Conservation (phyloP, 2,113 vertebrate species). For the Empidonax traillii region DNA sequence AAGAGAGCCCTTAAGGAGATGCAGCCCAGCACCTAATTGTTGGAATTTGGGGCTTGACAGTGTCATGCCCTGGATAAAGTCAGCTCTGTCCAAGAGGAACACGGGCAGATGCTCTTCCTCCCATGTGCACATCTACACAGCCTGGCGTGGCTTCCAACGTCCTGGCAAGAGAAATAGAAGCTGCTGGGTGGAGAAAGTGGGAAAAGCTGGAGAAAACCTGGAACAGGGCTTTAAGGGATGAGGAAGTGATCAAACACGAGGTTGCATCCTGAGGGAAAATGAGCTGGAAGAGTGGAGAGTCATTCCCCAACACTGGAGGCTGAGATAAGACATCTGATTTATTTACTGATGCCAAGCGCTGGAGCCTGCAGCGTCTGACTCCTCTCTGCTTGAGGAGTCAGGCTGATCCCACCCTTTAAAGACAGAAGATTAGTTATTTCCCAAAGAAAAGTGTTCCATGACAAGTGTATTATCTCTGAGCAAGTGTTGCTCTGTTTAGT, state of each 20-base stretch:
- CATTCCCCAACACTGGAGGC: background rate
- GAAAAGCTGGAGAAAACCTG: background rate
- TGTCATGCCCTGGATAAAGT: background rate
- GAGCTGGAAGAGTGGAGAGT: background rate
- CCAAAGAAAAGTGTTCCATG: background rate
- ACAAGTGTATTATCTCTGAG: background rate
- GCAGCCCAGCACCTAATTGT: background rate
- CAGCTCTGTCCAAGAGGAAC: background rate
- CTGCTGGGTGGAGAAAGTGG: background rate
- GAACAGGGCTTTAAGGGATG: background rate
- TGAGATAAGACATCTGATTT: background rate
- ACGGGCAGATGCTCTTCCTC: background rate
- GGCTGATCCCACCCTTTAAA: background rate
- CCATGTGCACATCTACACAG: fast-evolving
- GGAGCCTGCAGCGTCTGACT: background rate
- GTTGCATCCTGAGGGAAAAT: fast-evolving
- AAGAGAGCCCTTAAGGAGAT: background rate
- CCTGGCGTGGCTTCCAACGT: background rate
- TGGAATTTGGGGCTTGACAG: background rate
- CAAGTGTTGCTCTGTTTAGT: background rate
- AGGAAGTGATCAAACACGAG: background rate
- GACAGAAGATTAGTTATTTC: background rate
- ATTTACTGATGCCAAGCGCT: background rate
- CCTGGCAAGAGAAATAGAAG: background rate
- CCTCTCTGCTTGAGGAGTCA: background rate